Evolutionary conservation across 2,113 vertebrate species (phyloP).

Genomic region (Odocoileus hemionus): DNA sequence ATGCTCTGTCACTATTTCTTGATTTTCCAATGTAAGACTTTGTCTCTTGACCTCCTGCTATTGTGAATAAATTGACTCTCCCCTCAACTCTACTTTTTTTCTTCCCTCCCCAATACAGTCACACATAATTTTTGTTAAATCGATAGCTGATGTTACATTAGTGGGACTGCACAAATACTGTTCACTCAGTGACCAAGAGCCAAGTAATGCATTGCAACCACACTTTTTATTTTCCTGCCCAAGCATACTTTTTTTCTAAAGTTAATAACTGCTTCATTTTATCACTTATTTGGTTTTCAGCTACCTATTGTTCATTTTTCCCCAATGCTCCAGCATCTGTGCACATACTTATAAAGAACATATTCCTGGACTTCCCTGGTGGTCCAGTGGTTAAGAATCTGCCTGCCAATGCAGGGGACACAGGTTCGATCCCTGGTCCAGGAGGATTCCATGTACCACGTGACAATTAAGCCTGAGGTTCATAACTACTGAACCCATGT

Average conservation of each 20-base stretch:
- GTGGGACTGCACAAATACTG: neutral
- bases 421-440: neutral
- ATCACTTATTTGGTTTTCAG: neutral
- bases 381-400: neutral
- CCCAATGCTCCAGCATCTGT: neutral
- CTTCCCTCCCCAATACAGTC: neutral
- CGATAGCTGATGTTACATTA: neutral
- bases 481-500: neutral
- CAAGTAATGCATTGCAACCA: neutral
- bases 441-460: neutral
- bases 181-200: neutral
- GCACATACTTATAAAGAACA: neutral
- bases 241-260: neutral
- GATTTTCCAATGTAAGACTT: neutral
- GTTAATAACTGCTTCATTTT: neutral
- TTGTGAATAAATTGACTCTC: neutral
- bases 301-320: neutral
- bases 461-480: neutral
- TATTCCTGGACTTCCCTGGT: neutral
- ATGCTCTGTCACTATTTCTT: neutral
- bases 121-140: neutral
- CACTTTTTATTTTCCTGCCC: neutral
- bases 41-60: neutral
- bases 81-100: neutral
- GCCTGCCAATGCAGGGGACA: neutral